phyloP scores from a whole-genome alignment of 2,113 vertebrate genomes.

The Hyperopisus bebe region DNA sequence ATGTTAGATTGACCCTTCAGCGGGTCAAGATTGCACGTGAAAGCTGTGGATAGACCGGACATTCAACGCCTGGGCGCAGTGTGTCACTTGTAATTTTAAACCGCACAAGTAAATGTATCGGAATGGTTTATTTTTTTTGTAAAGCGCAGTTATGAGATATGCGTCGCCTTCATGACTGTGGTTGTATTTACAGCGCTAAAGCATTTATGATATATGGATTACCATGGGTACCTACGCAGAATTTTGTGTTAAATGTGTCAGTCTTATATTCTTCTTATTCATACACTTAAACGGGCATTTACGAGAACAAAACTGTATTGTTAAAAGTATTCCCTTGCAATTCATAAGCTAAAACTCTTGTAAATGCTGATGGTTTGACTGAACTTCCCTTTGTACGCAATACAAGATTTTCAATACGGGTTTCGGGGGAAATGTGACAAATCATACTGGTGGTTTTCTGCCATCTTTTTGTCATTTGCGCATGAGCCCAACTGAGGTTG shows the following conservation, averaged over 20 bases:
- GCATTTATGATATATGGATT: not conserved
- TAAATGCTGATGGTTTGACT: not conserved
- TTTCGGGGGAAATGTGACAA: not conserved
- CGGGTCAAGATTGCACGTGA: constrained; percentile 16
- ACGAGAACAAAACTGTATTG: not conserved
- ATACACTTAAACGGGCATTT: not conserved
- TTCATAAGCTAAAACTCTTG: not conserved
- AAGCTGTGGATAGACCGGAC: not conserved
- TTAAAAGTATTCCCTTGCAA: not conserved
- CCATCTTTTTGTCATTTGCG: not conserved
- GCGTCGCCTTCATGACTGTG: not conserved
- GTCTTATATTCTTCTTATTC: not conserved
- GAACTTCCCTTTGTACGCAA: not conserved
- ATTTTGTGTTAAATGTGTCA: not conserved
- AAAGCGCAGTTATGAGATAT: not conserved
- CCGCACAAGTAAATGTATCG: not conserved
- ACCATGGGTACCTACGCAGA: not conserved
- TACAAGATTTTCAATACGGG: not conserved
- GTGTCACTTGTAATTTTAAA: not conserved
- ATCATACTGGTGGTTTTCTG: not conserved
- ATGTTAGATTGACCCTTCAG: constrained; percentile 2
- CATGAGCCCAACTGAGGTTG: not conserved
- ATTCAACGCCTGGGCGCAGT: not conserved
- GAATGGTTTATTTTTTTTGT: not conserved
- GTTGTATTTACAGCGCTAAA: not conserved